phyloP scores from a whole-genome alignment of 2,888 invertebrate species.

The Hemistola chrysoprasaria region DNA sequence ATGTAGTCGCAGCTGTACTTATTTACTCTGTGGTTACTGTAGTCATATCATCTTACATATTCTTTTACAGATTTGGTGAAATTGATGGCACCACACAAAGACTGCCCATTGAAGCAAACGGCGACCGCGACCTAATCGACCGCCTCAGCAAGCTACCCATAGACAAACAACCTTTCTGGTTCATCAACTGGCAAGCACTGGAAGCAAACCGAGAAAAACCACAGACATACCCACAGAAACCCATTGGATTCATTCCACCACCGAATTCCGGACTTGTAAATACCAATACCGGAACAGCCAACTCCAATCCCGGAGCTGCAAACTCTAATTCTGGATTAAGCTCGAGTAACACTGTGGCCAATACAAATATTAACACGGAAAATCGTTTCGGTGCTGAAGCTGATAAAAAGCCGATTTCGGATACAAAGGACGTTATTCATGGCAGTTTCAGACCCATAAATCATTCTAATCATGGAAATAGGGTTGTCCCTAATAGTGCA shows the following conservation, averaged over 20 bases:
- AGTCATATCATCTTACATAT: too few relatives aligned
- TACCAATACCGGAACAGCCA: constrained; percentile 1
- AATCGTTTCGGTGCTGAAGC: constrained; percentile 14
- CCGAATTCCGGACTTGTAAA: constrained; percentile 3
- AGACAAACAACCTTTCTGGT: constrained; percentile 88
- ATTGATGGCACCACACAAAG: constrained; percentile 52
- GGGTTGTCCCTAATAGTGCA: too few relatives aligned
- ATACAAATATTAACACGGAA: constrained; percentile 2
- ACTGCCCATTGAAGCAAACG: constrained; percentile 85
- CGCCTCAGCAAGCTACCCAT: constrained; percentile 84
- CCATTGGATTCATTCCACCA: constrained; percentile 51
- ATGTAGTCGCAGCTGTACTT: too few relatives aligned
- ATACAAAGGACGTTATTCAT: too few relatives aligned
- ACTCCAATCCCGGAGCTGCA: neutral
- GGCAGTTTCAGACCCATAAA: too few relatives aligned
- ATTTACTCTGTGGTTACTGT: too few relatives aligned
- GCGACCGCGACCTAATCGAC: constrained; percentile 83
- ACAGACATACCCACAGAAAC: constrained; percentile 59
- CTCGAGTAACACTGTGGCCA: neutral
- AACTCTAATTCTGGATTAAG: neutral
- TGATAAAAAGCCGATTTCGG: neutral
- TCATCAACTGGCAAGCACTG: constrained; percentile 85
- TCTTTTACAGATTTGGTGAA: constrained; percentile 64
- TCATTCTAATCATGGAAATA: constrained; percentile 13
- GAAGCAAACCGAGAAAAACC: constrained; percentile 79